These are phyloP conservation scores for Pantelozetes paolii DNA, from an alignment of 2,888 invertebrate genomes.

Conservation along the genomic window DNA sequence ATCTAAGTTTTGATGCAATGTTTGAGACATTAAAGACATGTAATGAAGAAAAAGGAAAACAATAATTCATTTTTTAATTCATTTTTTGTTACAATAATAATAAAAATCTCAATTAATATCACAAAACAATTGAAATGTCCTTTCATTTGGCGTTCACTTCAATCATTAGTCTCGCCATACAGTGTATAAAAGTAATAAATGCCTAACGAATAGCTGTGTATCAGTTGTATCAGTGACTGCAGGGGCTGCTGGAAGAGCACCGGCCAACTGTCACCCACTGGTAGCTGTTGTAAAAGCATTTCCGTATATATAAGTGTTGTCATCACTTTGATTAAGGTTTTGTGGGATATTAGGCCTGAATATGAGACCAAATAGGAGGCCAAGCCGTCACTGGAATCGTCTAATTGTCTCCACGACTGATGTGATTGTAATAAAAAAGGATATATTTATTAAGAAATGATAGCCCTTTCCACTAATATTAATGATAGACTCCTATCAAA, in stretches of 20 bases:
- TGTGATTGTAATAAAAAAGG: neutral
- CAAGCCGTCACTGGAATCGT: neutral
- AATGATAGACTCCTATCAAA: neutral
- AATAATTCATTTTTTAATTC: neutral
- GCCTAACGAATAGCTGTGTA: constrained; percentile 13
- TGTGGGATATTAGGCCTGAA: neutral
- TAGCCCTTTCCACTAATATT: neutral
- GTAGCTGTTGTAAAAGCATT: constrained; percentile 29
- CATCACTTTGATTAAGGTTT: constrained; percentile 21
- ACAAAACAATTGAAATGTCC: neutral
- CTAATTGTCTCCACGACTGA: neutral
- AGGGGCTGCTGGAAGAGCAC: neutral
- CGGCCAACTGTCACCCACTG: constrained; percentile 25
- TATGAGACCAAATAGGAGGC: neutral
- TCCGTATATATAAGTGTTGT: constrained; percentile 20
- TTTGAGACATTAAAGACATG: neutral
- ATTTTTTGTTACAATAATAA: neutral
- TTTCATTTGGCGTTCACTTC: neutral
- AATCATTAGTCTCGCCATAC: neutral
- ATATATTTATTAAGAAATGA: neutral
- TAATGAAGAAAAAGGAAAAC: neutral
- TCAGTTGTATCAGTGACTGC: constrained; percentile 7
- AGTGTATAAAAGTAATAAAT: constrained; percentile 26
- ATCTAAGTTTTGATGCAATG: neutral
- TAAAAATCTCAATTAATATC: neutral